These are phyloP conservation scores for Phacellophora camtschatica DNA, from an alignment of 30 jellyfish, hydroid and myxozoan species.

Conservation along the genomic window DNA sequence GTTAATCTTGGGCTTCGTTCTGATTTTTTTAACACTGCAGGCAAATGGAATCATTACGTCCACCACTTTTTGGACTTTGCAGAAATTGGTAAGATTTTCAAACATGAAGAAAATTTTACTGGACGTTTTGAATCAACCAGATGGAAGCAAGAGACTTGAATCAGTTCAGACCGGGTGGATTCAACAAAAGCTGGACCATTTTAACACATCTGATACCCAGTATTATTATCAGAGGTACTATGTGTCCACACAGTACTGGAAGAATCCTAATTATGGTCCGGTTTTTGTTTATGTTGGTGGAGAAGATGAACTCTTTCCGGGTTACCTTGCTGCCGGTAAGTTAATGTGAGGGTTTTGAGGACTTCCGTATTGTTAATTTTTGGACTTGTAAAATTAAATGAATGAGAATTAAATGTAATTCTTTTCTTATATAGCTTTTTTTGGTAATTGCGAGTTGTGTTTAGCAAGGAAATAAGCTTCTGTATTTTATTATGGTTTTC, in stretches of 20 bases:
- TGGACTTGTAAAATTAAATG: too few relatives aligned
- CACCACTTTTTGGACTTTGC: constrained; percentile 36
- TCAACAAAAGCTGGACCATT: constrained; percentile 66
- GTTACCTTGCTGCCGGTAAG: constrained; percentile 70
- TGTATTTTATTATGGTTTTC: too few relatives aligned
- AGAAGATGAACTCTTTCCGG: constrained; percentile 75
- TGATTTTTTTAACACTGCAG: background rate
- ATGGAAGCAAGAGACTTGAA: background rate
- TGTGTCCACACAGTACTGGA: constrained; percentile 63
- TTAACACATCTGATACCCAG: constrained; percentile 28
- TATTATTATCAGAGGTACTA: constrained; percentile 60
- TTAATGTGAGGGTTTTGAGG: background rate
- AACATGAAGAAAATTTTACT: constrained; percentile 22
- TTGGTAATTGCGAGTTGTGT: too few relatives aligned
- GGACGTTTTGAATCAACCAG: constrained; percentile 7
- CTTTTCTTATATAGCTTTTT: too few relatives aligned
- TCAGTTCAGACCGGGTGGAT: constrained; percentile 61
- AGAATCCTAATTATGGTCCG: constrained; percentile 61
- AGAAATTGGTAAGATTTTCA: constrained; percentile 7
- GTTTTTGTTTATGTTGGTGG: constrained; percentile 85
- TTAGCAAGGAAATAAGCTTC: too few relatives aligned
- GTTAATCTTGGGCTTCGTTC: background rate
- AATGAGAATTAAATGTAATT: too few relatives aligned
- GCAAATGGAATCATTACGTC: constrained; percentile 45
- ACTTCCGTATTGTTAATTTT: too few relatives aligned